A percentile compares a stretch with the other conserved stretches of the same genome.
These are phyloP conservation scores for Diadumene lineata DNA, from an alignment of 92 coral and sea anemone genomes.

Conservation along the genomic window DNA sequence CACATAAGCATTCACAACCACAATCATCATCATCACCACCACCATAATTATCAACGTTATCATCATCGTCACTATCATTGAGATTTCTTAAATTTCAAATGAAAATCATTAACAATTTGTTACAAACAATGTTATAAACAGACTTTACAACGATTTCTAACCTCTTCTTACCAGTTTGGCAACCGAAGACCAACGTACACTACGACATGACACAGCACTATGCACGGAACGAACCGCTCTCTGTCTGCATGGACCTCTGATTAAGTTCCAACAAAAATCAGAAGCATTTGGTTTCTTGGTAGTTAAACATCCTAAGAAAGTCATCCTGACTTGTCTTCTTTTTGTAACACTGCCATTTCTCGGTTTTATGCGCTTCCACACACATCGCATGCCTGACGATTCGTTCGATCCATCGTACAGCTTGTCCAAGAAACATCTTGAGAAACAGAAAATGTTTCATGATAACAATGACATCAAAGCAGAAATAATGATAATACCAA, in stretches of 20 bases:
- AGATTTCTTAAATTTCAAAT: too few relatives aligned
- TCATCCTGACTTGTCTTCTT: slow-evolving; percentile 14
- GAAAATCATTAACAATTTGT: too few relatives aligned
- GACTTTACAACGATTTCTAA: background rate
- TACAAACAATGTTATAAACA: background rate
- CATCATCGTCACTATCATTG: too few relatives aligned
- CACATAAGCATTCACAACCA: too few relatives aligned
- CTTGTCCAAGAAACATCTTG: slow-evolving; percentile 17
- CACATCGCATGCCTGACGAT: slow-evolving; percentile 7
- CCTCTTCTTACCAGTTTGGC: slow-evolving; percentile 10
- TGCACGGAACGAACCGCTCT: slow-evolving; percentile 11
- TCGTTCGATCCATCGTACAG: slow-evolving; percentile 29
- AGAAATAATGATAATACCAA: slow-evolving; percentile 43
- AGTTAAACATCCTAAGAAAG: slow-evolving; percentile 26
- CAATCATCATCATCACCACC: too few relatives aligned
- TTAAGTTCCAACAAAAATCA: slow-evolving; percentile 33
- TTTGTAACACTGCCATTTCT: slow-evolving; percentile 31
- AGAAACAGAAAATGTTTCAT: slow-evolving; percentile 21
- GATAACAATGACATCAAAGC: slow-evolving; percentile 25
- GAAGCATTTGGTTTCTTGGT: slow-evolving; percentile 30
- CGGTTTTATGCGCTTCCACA: slow-evolving; percentile 37
- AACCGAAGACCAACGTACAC: slow-evolving; percentile 2
- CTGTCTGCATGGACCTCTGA: slow-evolving; percentile 30
- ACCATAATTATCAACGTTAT: too few relatives aligned
- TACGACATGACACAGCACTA: background rate